Conservation (phyloP, 2,113 vertebrate species). For the Oncorhynchus mykiss region DNA sequence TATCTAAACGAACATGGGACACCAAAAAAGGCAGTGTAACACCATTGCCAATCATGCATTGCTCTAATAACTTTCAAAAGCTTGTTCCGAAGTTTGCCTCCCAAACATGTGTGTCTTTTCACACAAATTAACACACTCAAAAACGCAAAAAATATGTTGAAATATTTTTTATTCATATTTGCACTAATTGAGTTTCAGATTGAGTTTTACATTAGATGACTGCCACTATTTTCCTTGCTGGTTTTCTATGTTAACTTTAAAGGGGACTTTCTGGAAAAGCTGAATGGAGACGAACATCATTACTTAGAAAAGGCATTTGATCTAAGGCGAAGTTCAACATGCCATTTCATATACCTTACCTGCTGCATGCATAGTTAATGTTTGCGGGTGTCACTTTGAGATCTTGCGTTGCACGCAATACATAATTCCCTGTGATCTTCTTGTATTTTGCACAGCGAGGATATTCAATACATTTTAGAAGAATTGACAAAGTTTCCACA, state of each 20-base stretch:
- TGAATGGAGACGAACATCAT: background rate
- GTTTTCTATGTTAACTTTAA: background rate
- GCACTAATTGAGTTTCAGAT: too few relatives aligned
- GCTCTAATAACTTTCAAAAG: too few relatives aligned
- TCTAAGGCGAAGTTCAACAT: constrained; percentile 16
- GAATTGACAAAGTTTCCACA: constrained; percentile 22
- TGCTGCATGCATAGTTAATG: constrained; percentile 37
- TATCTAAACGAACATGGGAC: too few relatives aligned
- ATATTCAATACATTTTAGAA: constrained; percentile 27
- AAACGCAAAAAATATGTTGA: too few relatives aligned
- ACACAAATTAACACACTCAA: too few relatives aligned
- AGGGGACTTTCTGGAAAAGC: background rate
- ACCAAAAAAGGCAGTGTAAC: too few relatives aligned
- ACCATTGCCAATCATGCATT: too few relatives aligned
- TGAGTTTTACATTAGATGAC: background rate
- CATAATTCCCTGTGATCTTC: constrained; percentile 32
- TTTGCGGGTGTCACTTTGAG: constrained; percentile 35
- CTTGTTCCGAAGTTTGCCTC: too few relatives aligned
- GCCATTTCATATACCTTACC: constrained; percentile 34
- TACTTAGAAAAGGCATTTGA: constrained; percentile 1
- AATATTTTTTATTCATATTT: too few relatives aligned
- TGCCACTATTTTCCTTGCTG: background rate
- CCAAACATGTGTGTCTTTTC: too few relatives aligned
- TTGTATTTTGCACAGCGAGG: background rate
- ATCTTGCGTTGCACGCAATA: constrained; percentile 39